A percentile compares a stretch with the other conserved stretches of the same genome.
These are phyloP conservation scores for Muscidifurax raptorellus DNA, from an alignment of 1,140 invertebrate species.

Conservation along the genomic window DNA sequence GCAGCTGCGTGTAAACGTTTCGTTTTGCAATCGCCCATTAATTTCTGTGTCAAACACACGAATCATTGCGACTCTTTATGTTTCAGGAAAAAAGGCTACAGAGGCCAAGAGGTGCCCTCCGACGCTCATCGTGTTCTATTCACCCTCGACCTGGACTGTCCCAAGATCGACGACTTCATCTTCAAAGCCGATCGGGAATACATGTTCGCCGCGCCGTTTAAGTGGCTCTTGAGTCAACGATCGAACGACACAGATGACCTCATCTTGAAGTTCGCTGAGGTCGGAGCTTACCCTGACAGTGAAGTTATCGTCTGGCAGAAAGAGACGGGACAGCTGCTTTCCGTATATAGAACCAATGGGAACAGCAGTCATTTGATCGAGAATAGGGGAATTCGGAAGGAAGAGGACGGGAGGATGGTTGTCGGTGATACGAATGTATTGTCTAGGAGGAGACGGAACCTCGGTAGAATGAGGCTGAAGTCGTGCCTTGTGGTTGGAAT, in stretches of 20 bases:
- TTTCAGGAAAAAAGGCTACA: not conserved
- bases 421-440: conserved; percentile 32
- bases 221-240: conserved; percentile 63
- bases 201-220: conserved; percentile 60
- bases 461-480: conserved; percentile 58
- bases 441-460: conserved; percentile 60
- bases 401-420: not conserved
- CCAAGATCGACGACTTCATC: not conserved
- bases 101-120: not conserved
- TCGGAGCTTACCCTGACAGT: conserved; percentile 61
- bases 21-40: not conserved
- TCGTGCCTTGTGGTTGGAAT: conserved; percentile 64
- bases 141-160: conserved; percentile 34
- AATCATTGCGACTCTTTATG: not conserved
- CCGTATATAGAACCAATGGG: not conserved
- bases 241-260: conserved; percentile 29
- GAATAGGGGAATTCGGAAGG: conserved; percentile 60
- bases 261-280: conserved; percentile 43
- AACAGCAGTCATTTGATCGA: conserved; percentile 19
- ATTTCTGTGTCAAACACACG: not conserved
- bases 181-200: conserved; percentile 56
- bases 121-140: conserved; percentile 15
- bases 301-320: conserved; percentile 53
- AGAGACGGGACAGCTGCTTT: not conserved
- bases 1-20: not conserved